Conservation (phyloP, 2,113 vertebrate genomes). For the Shinisaurus crocodilurus region DNA sequence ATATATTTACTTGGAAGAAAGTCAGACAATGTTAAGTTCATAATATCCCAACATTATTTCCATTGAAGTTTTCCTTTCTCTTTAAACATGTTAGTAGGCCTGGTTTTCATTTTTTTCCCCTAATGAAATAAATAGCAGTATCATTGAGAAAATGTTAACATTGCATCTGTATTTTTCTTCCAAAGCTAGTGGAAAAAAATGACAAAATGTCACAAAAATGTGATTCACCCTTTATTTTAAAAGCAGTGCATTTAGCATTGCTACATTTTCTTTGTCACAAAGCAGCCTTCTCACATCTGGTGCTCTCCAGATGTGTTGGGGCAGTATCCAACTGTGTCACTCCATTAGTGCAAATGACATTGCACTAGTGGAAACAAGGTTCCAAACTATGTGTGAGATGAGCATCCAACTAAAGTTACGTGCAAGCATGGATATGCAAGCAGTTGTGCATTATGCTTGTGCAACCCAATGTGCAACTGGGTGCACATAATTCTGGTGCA, state of each 20-base stretch:
- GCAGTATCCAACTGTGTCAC: no score
- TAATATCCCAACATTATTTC: background rate
- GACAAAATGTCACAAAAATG: background rate
- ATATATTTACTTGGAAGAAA: background rate
- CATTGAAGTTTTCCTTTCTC: background rate
- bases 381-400: no score
- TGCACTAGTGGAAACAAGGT: no score
- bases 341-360: no score
- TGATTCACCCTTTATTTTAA: background rate
- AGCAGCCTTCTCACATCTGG: no score
- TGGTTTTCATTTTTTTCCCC: background rate
- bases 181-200: background rate
- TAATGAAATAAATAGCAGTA: background rate
- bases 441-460: no score
- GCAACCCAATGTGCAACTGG: no score
- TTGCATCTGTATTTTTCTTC: background rate
- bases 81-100: background rate
- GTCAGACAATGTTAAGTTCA: background rate
- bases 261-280: background rate
- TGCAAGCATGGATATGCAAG: no score
- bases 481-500: no score
- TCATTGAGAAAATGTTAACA: background rate
- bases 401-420: no score
- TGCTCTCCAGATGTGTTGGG: no score
- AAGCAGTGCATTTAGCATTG: no score